These are phyloP conservation scores for Mus minutoides DNA, from an alignment of 2,797 vertebrate species.

Conservation along the genomic window DNA sequence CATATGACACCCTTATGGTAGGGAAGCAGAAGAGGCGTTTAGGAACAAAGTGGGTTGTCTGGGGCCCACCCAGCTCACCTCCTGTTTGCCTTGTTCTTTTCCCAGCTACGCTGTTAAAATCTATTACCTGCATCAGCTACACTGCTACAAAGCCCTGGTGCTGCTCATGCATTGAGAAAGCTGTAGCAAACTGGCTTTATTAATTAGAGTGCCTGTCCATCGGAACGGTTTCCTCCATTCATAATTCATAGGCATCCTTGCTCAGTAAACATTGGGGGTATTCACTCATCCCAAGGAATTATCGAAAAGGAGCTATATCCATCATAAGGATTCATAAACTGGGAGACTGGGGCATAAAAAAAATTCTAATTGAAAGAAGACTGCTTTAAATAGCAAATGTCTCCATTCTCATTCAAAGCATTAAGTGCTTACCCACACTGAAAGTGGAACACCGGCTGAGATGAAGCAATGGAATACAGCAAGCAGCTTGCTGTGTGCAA, in stretches of 20 bases:
- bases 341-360: conserved; percentile 54
- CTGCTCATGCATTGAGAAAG: neutral
- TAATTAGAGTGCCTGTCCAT: conserved; percentile 65
- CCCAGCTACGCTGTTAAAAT: neutral
- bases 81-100: neutral
- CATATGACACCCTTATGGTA: neutral
- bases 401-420: neutral
- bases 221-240: conserved; percentile 68
- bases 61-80: neutral
- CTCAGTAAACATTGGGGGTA: conserved; percentile 75
- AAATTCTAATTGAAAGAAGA: conserved; percentile 71
- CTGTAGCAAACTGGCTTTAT: conserved; percentile 37
- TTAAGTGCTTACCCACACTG: neutral
- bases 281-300: conserved; percentile 73
- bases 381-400: conserved; percentile 44
- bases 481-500: neutral
- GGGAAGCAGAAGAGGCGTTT: neutral
- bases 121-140: neutral
- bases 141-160: neutral
- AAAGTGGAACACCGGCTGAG: neutral
- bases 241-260: conserved; percentile 70
- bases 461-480: neutral
- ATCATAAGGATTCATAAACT: conserved; percentile 70
- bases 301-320: conserved; percentile 67
- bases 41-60: neutral